Base-by-base conservation (phyloP, 2,888 invertebrate genomes). In the Philonicus albiceps region DNA sequence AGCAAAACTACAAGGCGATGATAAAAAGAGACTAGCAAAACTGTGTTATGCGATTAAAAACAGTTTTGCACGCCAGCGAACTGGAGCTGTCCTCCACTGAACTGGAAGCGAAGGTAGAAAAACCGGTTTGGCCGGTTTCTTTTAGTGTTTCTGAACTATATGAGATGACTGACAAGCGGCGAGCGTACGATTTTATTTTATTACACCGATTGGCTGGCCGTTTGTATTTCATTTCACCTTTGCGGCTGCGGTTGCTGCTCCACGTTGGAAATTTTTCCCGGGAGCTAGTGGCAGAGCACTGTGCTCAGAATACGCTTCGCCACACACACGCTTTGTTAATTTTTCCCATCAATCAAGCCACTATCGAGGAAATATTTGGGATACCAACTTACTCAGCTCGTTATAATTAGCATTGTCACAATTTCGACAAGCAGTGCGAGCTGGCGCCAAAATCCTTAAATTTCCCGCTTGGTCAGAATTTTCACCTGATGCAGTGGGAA, bases 401-500 rank as follows among this genome's bases (percentile, higher is more conserved):
- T 19, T 27, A 64, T 64, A 64, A 64, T 64, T 64, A 64, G 64
- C 7, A 27, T 27, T 64, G 64, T 27, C 64, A 64, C 64, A 27
- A 64, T 64, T 64, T 19, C 13, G 64, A 22, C 0, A 22, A 64
- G 19, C 22, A 64, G 64, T 22, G 64, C 40, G 22, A 40, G 40
- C 49, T 49, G 78, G 78, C 78, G 78, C 78, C 53, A 78, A 78
- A 78, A 78, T 78, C 49, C 30, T 78, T 49, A 53, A 43, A 78
- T 78, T 49, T 49, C 49, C 27, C 49, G n/a, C 49, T 22, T 78
- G 78, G 11, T 27, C 27, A 64, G 8, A 27, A 30, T 16, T 30
- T 49, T 78, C 78, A 78, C 78, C 78, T 78, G 78, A n/a, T 31
- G 49, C 78, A 27, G 78, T 78, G 49, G 78, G 40, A 78, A 78